Conservation (phyloP, 2,113 vertebrate species). For the Tapirus terrestris region DNA sequence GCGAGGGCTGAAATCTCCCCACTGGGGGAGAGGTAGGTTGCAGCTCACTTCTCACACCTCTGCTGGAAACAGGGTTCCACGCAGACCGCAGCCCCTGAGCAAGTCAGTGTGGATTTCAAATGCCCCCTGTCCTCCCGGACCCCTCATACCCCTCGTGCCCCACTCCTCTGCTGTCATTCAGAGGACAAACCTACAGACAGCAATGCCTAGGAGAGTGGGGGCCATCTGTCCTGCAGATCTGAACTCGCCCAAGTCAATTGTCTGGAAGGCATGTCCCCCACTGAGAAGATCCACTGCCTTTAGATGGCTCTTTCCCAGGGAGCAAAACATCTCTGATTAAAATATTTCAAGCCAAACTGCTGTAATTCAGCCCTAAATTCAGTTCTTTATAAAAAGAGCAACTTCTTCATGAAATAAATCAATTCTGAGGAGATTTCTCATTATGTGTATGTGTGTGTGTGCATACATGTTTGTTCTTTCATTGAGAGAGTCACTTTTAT, state of each 20-base stretch:
- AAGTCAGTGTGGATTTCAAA: not conserved
- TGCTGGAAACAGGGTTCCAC: not conserved
- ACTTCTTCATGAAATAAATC: not conserved
- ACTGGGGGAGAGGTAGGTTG: no score
- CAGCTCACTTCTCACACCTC: not conserved
- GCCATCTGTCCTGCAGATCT: not conserved
- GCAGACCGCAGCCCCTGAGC: not conserved
- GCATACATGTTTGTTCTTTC: not conserved
- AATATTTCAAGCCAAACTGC: not conserved
- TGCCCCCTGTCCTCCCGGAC: no score
- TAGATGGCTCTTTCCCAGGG: not conserved
- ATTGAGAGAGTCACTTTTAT: not conserved
- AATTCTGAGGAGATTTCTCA: not conserved
- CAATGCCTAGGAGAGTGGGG: not conserved
- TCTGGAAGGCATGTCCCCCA: not conserved
- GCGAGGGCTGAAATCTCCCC: not conserved
- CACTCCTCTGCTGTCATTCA: not conserved
- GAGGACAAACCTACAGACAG: not conserved
- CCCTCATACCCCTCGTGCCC: not conserved
- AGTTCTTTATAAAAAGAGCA: not conserved
- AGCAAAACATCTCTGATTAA: not conserved
- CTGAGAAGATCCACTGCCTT: not conserved
- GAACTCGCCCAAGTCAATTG: not conserved
- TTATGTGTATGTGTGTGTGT: accelerated
- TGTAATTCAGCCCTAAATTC: not conserved